Base-by-base conservation (phyloP, 1,140 invertebrate species). In the Pantala flavescens region DNA sequence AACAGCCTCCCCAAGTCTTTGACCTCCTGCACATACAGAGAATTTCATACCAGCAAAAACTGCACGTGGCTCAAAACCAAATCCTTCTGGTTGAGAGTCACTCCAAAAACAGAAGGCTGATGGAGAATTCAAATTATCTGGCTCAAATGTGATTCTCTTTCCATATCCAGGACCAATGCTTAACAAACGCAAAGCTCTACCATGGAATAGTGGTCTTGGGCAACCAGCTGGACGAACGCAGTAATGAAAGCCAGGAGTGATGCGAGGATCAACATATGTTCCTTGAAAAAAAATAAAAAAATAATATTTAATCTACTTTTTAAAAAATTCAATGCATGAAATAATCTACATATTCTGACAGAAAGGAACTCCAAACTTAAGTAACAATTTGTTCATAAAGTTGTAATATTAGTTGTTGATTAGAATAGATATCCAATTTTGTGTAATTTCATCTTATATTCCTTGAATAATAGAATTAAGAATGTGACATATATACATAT, bases 141-240 rank as follows among this genome's bases (percentile, higher is more conserved):
- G 87, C 77, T 87, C 84, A 81, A 93, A 93, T 10, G 90, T 91
- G 24, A 93, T 83, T 28, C 90, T 84, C 79, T 92, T 92, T 11
- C 90, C 91, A 79, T 93, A 93, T 23, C 91, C 91, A 82, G 88
- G 86, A 1, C 91, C 91, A 75, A 93, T 85, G n/a, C 86, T 88
- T 49, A 86, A 79, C 23, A 93, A 82, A 74, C 85, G 81, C 70
- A 90, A 80, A 43, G 89, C 86, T 76, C 88, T 83, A 0, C 89
- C 89, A 71, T 87, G 81, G 78, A 91, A 91, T 1, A 92, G 82
- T 78, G 86, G 86, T 21, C 85, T 83, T 49, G 87, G 84, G 71
- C 85, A 85, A 74, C 86, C 86, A 42, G 87, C 87, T 5, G 88
- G 87, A 19, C 90, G 85, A 9, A 93, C 89, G 43, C 84, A 85